These are phyloP conservation scores for Eristalinus sepulchralis DNA, from an alignment of 2,888 invertebrate species.

Conservation along the genomic window DNA sequence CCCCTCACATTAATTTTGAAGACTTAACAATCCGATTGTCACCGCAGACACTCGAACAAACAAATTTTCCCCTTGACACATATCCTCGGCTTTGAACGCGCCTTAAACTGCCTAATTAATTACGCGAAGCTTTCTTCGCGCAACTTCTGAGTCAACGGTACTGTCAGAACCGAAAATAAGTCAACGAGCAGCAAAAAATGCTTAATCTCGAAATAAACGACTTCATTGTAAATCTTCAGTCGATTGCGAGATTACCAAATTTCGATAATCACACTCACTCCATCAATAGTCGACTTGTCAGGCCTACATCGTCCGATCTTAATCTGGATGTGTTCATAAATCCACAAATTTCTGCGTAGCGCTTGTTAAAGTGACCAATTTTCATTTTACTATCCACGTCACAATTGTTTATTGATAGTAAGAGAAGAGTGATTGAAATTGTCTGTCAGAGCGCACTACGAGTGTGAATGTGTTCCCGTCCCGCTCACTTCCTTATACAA, in stretches of 20 bases:
- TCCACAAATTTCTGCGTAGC: background rate
- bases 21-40: slow-evolving; percentile 15
- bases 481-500: slow-evolving; percentile 11
- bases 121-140: slow-evolving; percentile 11
- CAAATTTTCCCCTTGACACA: slow-evolving; percentile 4
- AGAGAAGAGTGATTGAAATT: background rate
- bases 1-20: slow-evolving; percentile 27
- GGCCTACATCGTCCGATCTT: slow-evolving; percentile 3
- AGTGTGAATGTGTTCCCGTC: background rate
- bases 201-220: slow-evolving; percentile 10
- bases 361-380: slow-evolving; percentile 10
- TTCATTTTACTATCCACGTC: background rate
- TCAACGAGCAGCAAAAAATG: background rate
- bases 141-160: background rate
- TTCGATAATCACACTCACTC: slow-evolving; percentile 19
- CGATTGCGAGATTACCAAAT: slow-evolving; percentile 22
- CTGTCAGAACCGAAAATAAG: slow-evolving; percentile 9
- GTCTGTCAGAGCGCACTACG: background rate
- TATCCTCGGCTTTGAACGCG: slow-evolving; percentile 19
- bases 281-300: slow-evolving; percentile 34
- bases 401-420: background rate
- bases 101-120: slow-evolving; percentile 33
- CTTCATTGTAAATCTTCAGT: slow-evolving; percentile 11
- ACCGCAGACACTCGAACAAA: background rate
- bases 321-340: slow-evolving; percentile 18